Conservation (phyloP, 2,797 vertebrate species). For the Acanthurus lineatus region DNA sequence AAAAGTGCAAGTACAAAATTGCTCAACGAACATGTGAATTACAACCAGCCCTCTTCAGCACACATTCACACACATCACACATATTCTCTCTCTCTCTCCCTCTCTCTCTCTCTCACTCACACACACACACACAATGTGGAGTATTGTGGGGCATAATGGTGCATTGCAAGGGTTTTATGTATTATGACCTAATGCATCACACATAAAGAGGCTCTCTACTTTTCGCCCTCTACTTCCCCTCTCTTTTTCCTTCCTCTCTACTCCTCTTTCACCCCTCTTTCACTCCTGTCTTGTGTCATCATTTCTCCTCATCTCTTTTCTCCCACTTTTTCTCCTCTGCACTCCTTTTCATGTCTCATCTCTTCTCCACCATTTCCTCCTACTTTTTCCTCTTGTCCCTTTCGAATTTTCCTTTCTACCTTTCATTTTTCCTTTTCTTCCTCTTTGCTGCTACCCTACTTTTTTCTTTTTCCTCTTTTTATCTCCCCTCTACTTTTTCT, state of each 20-base stretch:
- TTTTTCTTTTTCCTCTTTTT: background rate
- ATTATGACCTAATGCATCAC: constrained; percentile 56
- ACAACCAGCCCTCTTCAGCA: constrained; percentile 57
- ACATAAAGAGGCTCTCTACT: constrained; percentile 65
- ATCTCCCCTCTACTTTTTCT: background rate
- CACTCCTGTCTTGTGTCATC: constrained; percentile 38
- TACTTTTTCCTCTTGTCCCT: background rate
- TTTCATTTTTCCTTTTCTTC: background rate
- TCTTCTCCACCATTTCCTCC: background rate
- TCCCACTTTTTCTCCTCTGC: constrained; percentile 9
- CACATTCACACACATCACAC: constrained; percentile 11
- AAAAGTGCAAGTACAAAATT: constrained; percentile 65
- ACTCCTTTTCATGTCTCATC: constrained; percentile 1
- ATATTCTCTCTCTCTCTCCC: background rate
- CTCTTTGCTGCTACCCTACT: background rate
- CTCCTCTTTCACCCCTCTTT: constrained; percentile 21
- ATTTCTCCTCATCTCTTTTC: constrained; percentile 25
- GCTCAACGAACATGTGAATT: constrained; percentile 36
- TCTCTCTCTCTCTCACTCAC: background rate
- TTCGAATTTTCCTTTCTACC: background rate
- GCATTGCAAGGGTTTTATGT: constrained; percentile 53
- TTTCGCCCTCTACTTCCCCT: constrained; percentile 21
- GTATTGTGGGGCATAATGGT: constrained; percentile 59
- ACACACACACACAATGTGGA: constrained; percentile 15
- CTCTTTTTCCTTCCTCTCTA: constrained; percentile 43